Conservation (phyloP, 92 coral and sea anemone genomes). For the Epizoanthus rinbou region DNA sequence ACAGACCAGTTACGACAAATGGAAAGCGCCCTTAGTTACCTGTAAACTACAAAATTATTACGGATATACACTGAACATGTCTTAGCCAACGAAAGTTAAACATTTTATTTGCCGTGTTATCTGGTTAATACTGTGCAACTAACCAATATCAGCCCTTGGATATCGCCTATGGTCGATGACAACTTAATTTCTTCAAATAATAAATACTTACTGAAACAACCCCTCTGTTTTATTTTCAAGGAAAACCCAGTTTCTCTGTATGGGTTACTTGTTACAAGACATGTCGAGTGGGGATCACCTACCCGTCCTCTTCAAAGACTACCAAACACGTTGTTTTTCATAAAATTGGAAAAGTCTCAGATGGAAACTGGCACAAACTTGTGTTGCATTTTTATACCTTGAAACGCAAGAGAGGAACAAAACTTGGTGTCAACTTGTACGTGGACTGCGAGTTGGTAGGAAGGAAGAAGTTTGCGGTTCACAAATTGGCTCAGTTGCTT, state of each 20-base stretch:
- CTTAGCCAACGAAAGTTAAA: no score
- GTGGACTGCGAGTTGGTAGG: constrained; percentile 76
- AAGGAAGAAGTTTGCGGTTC: constrained; percentile 52
- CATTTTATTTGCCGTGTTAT: no score
- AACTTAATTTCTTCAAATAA: no score
- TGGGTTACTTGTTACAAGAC: constrained; percentile 79
- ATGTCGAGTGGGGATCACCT: constrained; percentile 74
- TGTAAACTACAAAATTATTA: no score
- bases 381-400: constrained; percentile 63
- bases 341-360: constrained; percentile 61
- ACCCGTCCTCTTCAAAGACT: constrained; percentile 55
- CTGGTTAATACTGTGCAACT: no score
- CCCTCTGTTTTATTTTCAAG: constrained; percentile 38
- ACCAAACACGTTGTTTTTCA: constrained; percentile 61
- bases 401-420: constrained; percentile 52
- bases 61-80: no score
- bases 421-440: constrained; percentile 59
- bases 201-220: no score
- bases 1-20: no score
- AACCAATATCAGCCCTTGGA: no score
- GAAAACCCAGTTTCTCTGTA: constrained; percentile 60
- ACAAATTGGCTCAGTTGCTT: constrained; percentile 50
- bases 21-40: no score
- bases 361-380: constrained; percentile 87
- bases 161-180: no score